A percentile compares a stretch with the other conserved stretches of the same genome.
Conservation (phyloP, 2,797 vertebrate species). For the Taeniopygia guttata region DNA sequence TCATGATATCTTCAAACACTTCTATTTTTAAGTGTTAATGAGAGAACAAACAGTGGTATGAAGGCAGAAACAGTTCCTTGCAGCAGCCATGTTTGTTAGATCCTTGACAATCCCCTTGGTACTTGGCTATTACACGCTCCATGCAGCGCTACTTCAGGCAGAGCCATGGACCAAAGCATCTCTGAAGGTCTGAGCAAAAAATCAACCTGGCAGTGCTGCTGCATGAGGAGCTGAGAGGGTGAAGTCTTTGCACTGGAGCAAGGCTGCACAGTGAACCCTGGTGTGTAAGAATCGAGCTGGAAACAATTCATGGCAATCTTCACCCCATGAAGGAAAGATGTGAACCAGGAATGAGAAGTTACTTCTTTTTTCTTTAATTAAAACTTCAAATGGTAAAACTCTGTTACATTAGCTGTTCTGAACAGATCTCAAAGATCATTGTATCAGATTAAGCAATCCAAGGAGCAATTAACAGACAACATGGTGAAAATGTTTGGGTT, state of each 20-base stretch:
- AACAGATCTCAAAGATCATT: not conserved
- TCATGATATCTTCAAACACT: not conserved
- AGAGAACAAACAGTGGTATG: not conserved
- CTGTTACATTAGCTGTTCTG: not conserved
- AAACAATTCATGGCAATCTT: not conserved
- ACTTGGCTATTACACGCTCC: not conserved
- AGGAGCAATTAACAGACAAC: not conserved
- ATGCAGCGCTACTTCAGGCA: not conserved
- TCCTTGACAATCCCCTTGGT: not conserved
- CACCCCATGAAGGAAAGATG: not conserved
- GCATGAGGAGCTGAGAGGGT: not conserved
- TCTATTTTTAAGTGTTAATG: not conserved
- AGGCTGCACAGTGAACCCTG: not conserved
- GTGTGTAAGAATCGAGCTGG: not conserved
- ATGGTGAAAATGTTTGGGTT: not conserved
- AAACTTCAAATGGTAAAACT: not conserved
- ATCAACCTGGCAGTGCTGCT: not conserved
- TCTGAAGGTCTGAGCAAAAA: not conserved
- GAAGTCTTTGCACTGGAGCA: not conserved
- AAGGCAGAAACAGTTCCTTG: not conserved
- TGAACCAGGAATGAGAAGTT: not conserved
- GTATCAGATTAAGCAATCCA: not conserved
- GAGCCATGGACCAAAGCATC: not conserved
- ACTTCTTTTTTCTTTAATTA: not conserved
- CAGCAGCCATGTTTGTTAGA: not conserved